These are phyloP conservation scores for Petrocephalus schoutedeni DNA, from an alignment of 2,797 vertebrate species.

Conservation along the genomic window DNA sequence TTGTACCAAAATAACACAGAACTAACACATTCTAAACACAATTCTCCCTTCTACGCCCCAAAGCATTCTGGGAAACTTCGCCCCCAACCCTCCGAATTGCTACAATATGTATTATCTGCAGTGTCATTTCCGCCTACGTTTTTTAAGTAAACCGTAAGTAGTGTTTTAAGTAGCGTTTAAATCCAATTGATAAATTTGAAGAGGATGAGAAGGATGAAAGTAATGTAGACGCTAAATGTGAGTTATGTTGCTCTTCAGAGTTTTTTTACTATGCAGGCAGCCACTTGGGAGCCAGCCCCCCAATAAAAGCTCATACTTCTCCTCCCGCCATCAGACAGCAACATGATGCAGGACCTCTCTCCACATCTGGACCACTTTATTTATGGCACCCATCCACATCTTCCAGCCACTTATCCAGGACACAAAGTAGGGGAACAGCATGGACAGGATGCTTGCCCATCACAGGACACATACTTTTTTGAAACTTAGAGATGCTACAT, in stretches of 20 bases:
- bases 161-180: neutral
- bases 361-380: neutral
- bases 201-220: neutral
- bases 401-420: neutral
- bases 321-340: neutral
- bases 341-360: neutral
- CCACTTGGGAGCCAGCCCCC: neutral
- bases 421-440: neutral
- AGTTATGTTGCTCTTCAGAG: neutral
- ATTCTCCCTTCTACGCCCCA: too few species aligned
- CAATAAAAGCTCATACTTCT: neutral
- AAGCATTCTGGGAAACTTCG: too few species aligned
- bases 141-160: neutral
- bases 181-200: neutral
- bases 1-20: too few species aligned
- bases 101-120: neutral
- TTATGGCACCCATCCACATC: neutral
- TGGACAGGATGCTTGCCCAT: neutral
- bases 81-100: too few species aligned
- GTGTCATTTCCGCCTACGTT: neutral
- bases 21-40: too few species aligned
- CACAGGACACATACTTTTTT: neutral
- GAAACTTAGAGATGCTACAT: neutral
- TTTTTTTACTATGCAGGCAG: neutral
- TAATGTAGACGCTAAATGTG: neutral